Evolutionary conservation across 2,113 vertebrate genomes (phyloP).

Genomic region (Nestor notabilis): DNA sequence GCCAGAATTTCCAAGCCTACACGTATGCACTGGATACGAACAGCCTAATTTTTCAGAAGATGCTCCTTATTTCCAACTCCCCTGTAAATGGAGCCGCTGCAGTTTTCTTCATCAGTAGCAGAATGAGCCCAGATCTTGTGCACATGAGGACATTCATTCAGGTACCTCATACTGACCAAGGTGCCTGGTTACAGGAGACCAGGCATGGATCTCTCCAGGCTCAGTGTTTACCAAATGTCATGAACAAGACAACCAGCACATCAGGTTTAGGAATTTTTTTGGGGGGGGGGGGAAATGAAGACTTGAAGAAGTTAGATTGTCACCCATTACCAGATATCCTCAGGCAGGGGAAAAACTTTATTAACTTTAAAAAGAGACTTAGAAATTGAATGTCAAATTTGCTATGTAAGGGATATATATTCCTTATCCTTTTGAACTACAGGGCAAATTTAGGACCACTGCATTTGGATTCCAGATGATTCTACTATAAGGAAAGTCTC

Average conservation of each 20-base stretch:
- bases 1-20: neutral
- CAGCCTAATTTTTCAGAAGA: neutral
- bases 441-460: neutral
- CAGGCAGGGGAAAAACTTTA: neutral
- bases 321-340: neutral
- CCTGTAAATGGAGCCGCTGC: neutral
- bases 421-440: neutral
- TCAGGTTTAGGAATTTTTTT: neutral
- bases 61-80: neutral
- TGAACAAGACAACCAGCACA: neutral
- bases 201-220: accelerated
- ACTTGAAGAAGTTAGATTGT: neutral
- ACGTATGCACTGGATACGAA: neutral
- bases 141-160: accelerated
- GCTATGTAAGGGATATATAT: neutral
- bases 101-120: neutral
- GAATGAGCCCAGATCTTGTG: neutral
- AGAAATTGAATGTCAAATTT: neutral
- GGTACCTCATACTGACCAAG: neutral
- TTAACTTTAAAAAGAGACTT: neutral
- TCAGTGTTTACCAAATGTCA: neutral
- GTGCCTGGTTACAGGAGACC: neutral
- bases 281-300: neutral
- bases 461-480: neutral
- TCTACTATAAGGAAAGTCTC: neutral